Evolutionary conservation across 2,113 vertebrate genomes (phyloP), one percentile per base, ranked within the genome.

Genomic region (Diadophis punctatus): DNA sequence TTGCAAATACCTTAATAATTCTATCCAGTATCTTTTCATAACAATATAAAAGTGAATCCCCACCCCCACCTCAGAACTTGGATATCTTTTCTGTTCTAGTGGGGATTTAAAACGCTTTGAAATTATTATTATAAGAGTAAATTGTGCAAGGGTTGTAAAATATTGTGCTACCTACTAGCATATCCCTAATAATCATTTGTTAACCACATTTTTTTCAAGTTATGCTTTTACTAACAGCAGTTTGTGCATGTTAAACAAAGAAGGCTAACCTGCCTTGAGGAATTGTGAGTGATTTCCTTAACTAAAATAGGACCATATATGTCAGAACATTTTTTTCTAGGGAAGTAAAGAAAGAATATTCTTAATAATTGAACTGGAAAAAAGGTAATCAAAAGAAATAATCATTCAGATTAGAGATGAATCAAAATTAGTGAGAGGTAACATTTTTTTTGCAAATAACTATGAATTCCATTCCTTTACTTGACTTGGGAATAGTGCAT

Each of bases 81-180:
- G 56, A 92, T 91, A 80, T 60, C 22, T 90, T 91, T 91, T 93
- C 90, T 93, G 34, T 55, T 94, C 48, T 93, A 91, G 92, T 63
- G 91, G 95, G 94, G 88, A 95, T 91, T 0, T 0, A 95, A 94
- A 95, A 8, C 92, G 20, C 95, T 56, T 94, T 0, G 0, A 58
- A 25, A 9, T 95, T 95, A 94, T 95, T 95, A 94, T 49, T 95
- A 51, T 87, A 95, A 95, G 92, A 95, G 34, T 93, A 94, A 93
- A 93, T 51, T 25, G 87, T 97, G 95, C 96, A 95, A 96, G 43
- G 43, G 30, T 89, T 94, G 63, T 94, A 94, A 94, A 95, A 91
- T 91, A 95, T 94, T 97, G 96, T 97, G 96, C 96, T 97, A 96
- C 85, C 92, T 94, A 63, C 30, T 93, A 93, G 92, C 87, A 94